Percentiles rank a stretch among this genome's conserved stretches.
Conservation (phyloP, 2,797 vertebrate species). For the Microcaecilia unicolor region DNA sequence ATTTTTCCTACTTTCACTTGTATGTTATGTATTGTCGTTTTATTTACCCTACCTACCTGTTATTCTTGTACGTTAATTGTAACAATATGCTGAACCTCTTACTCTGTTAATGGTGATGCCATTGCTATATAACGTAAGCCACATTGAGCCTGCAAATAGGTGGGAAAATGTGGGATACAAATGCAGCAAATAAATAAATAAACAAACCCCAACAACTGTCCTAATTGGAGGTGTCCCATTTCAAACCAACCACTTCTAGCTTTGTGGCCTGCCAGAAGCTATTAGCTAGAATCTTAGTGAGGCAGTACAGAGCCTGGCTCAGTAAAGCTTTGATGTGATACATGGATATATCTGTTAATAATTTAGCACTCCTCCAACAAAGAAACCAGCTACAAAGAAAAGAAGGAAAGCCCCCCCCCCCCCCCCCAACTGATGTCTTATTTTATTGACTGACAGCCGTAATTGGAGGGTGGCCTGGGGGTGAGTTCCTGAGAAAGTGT, state of each 20-base stretch:
- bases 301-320: conserved; percentile 12
- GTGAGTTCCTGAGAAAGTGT: too few relatives aligned
- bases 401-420: conserved; percentile 17
- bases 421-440: conserved; percentile 9
- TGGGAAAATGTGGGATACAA: too few relatives aligned
- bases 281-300: conserved; percentile 30
- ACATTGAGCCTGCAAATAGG: too few relatives aligned
- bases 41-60: too few relatives aligned
- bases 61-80: too few relatives aligned
- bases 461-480: too few relatives aligned
- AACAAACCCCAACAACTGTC: conserved; percentile 37
- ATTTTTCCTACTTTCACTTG: too few relatives aligned
- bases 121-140: too few relatives aligned
- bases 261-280: conserved; percentile 22
- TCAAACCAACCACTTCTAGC: conserved; percentile 16
- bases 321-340: conserved; percentile 27
- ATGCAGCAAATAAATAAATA: too few relatives aligned
- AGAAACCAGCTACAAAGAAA: conserved; percentile 18
- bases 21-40: too few relatives aligned
- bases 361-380: conserved; percentile 27
- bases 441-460: conserved; percentile 12
- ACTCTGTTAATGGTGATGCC: too few relatives aligned
- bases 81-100: too few relatives aligned
- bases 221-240: conserved; percentile 28
- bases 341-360: conserved; percentile 32